Base-by-base conservation (phyloP, 2,797 vertebrate genomes). In the Cottoperca gobio region DNA sequence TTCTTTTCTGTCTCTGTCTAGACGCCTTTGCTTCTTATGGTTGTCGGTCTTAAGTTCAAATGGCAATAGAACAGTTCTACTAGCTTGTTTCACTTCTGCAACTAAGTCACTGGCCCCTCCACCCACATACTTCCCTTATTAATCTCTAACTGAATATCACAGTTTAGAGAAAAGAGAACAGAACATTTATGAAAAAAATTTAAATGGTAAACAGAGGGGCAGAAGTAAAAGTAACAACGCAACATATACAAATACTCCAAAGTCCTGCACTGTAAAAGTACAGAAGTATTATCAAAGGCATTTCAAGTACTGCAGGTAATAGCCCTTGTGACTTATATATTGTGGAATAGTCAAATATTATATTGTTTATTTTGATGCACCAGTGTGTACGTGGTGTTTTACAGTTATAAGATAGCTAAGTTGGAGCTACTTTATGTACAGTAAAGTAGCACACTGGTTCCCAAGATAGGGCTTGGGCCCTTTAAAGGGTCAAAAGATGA, bases 51-150 rank as follows among this genome's bases (percentile, higher is more conserved):
- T 12, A 12, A 42, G 4, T 2, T 0, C 17, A 59, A 54, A 59
- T 17, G 42, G 4, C 35, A 26, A 8, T 8, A 37, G 19, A 46
- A 1, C 43, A 39, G 49, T 8, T 73, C 28, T 63, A 26, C 26
- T 64, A 49, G 17, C 8, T 14, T 77, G 83, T 92, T 91, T 93
- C 91, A 94, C 92, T 94, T 94, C 93, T 92, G 84, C 78, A 86
- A 66, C 43, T 58, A 69, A 76, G 48, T n/a, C 63, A 53, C 3
- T 39, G 39, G 21, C 43, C 46, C 14, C 68, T 74, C 79, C 84
- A 23, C 82, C 6, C 4, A 45, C 42, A 24, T 5, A 93, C 92
- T 93, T 93, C 92, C 90, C 85, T 73, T 68, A 83, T 69, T 59
- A 40, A 67, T 46, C 6, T 37, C 16, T 45, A 67, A 75, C 64